Conservation (phyloP, 1,140 invertebrate genomes). For the Drosophila paulistorum region DNA sequence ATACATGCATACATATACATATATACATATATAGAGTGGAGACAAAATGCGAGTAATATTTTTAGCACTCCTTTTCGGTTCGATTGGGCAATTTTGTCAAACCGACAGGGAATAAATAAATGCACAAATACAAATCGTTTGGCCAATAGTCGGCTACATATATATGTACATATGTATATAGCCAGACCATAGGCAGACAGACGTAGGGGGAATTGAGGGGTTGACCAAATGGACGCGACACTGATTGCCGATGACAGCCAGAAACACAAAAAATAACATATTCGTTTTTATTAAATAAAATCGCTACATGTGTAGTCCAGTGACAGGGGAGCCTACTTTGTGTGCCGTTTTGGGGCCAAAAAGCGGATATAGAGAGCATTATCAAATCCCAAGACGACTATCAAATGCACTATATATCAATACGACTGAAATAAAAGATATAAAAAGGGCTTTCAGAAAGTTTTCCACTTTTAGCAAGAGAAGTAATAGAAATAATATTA, state of each 20-base stretch:
- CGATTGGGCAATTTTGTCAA: constrained; percentile 55
- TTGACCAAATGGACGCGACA: constrained; percentile 63
- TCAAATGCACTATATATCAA: neutral
- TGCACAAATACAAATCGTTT: constrained; percentile 38
- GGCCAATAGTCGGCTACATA: constrained; percentile 27
- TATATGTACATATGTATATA: too few species aligned
- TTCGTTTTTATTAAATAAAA: constrained; percentile 74
- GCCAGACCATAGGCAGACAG: neutral
- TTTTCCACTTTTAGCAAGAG: too few species aligned
- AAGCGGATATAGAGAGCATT: neutral
- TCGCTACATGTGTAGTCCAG: constrained; percentile 37
- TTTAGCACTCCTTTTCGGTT: constrained; percentile 25
- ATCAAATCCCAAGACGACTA: neutral
- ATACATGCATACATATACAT: too few species aligned
- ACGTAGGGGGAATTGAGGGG: neutral
- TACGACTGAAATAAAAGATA: too few species aligned
- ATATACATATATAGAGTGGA: too few species aligned
- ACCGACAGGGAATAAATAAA: constrained; percentile 51
- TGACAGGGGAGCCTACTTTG: constrained; percentile 7
- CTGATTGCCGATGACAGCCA: constrained; percentile 67
- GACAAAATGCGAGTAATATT: constrained; percentile 25
- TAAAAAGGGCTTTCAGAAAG: too few species aligned
- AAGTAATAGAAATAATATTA: too few species aligned
- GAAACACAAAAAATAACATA: constrained; percentile 50
- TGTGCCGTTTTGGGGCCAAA: constrained; percentile 17